Evolutionary conservation across 2,888 invertebrate genomes (phyloP), one percentile per base, ranked within the genome.

Genomic region (Nebria salina): DNA sequence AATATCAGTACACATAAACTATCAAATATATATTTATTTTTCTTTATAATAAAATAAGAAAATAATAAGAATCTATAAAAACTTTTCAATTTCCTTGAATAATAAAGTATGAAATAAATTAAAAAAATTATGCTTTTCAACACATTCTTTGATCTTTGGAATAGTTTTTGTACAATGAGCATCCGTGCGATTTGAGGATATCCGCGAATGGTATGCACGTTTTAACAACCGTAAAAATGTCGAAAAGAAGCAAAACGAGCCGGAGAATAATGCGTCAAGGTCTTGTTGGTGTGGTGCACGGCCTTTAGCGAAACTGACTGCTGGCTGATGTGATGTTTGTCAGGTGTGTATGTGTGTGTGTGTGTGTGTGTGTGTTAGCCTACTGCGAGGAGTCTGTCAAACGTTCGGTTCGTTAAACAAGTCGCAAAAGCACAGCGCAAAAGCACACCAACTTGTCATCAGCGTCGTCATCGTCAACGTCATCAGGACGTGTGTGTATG

Each of bases 331-430:
- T 54, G 54, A 54, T 54, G 54, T 54, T 54, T 54, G 54, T 54
- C 4, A 54, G 54, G 54, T 54, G 54, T 54, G 7, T 54, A 11
- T 54, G 8, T 11, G 6, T 13, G 7, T 54, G 7, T 54, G 8
- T 11, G 54, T 13, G 20, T 20, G 20, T 20, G 20, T 20, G 20
- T 20, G 20, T 20, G 20, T 20, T 20, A 20, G 20, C 20, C 20
- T 20, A 20, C 20, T 20, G 20, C 20, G 54, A 11, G 54, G 84
- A 86, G 85, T 86, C 85, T 86, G 85, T 85, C 85, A 86, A 85
- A 84, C 83, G 82, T 84, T 86, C 87, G 86, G 87, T 87, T 87
- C 87, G 87, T 87, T 87, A 87, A 84, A 85, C 86, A 86, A 86
- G 86, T 85, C 85, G 54, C 54, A 13, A 54, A 54, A 54, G 54